Conservation (phyloP, 2,888 invertebrate genomes). For the Pachycephus smyrnensis region DNA sequence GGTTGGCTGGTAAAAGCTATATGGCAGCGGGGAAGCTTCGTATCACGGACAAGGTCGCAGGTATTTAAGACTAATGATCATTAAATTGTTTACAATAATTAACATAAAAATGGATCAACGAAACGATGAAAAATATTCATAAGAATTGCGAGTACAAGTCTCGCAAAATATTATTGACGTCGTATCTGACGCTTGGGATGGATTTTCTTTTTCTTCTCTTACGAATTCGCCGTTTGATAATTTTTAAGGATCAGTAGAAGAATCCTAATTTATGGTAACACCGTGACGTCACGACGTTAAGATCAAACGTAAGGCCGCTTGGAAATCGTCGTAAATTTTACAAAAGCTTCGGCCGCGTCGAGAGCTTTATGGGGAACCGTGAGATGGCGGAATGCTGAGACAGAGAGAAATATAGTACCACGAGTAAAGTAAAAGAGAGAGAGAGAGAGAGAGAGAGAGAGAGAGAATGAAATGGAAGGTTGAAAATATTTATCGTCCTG, state of each 20-base stretch:
- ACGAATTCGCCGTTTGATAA: neutral
- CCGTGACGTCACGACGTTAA: neutral
- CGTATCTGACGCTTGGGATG: neutral
- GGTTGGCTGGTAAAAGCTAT: neutral
- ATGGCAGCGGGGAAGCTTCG: neutral
- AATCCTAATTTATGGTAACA: neutral
- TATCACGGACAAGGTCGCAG: neutral
- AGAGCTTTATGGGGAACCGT: constrained; percentile 35
- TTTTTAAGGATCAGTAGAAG: neutral
- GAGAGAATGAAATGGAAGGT: constrained; percentile 30
- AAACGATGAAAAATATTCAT: neutral
- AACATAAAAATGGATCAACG: neutral
- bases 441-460: constrained; percentile 49
- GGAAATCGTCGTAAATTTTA: constrained; percentile 32
- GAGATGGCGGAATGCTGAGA: constrained; percentile 21
- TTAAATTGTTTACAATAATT: neutral
- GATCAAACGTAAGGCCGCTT: neutral
- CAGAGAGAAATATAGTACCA: constrained; percentile 28
- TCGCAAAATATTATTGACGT: neutral
- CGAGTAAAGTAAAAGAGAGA: constrained; percentile 42
- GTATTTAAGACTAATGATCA: neutral
- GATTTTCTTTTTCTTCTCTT: neutral
- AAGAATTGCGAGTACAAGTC: neutral
- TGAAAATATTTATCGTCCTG: constrained; percentile 52
- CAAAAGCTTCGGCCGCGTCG: neutral